These are phyloP conservation scores for Conistra vaccinii DNA, from an alignment of 2,888 invertebrate species.

Conservation along the genomic window DNA sequence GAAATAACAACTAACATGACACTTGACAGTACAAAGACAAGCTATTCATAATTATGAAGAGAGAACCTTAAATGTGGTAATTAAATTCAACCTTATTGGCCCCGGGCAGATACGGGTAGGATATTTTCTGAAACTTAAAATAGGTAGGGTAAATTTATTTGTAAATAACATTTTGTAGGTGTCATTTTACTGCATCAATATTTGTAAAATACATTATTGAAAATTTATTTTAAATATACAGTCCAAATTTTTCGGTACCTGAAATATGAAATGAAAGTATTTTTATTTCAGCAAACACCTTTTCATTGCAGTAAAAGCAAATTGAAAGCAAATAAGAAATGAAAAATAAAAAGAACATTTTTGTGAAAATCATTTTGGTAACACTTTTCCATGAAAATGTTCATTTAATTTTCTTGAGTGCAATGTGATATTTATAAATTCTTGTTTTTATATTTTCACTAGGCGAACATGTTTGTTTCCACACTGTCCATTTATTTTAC, in stretches of 20 bases:
- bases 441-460: not conserved
- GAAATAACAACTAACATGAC: constrained; percentile 5
- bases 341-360: not conserved
- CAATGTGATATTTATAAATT: not conserved
- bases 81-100: constrained; percentile 3
- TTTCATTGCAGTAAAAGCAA: constrained; percentile 5
- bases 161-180: not conserved
- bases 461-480: not conserved
- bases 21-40: constrained; percentile 17
- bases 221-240: not conserved
- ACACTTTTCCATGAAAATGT: not conserved
- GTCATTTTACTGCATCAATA: not conserved
- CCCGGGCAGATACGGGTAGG: not conserved
- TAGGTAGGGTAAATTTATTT: not conserved
- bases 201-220: not conserved
- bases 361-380: constrained; percentile 6
- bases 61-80: constrained; percentile 22
- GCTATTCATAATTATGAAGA: constrained; percentile 14
- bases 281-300: not conserved
- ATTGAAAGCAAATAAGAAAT: constrained; percentile 5
- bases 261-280: constrained; percentile 12
- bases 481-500: not conserved
- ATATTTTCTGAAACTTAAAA: not conserved
- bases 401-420: constrained; percentile 39
- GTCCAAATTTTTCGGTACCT: not conserved